A percentile compares a stretch with the other conserved stretches of the same genome.
Evolutionary conservation across 1,140 invertebrate genomes (phyloP).

Genomic region (Drosophila arizonae): DNA sequence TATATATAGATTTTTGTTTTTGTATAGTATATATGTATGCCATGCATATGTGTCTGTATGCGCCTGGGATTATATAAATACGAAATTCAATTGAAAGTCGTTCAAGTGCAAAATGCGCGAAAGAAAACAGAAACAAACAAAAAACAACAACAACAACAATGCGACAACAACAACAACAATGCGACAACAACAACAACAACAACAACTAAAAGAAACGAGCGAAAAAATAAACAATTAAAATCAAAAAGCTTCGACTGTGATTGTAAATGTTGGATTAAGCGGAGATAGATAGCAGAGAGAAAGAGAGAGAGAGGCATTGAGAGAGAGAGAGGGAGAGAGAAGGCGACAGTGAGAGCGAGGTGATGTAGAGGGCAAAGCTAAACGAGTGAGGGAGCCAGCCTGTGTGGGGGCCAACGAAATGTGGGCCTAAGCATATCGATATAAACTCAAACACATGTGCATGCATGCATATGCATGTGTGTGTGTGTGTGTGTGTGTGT

Average conservation of each 20-base stretch:
- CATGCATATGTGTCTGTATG: slow-evolving; percentile 26
- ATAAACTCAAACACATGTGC: slow-evolving; percentile 3
- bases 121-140: slow-evolving; percentile 17
- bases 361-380: background rate
- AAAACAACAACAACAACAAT: background rate
- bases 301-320: background rate
- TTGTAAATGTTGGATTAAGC: slow-evolving; percentile 53
- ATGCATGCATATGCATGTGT: background rate
- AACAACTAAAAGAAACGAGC: slow-evolving; percentile 21
- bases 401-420: background rate
- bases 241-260: slow-evolving; percentile 46
- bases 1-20: background rate
- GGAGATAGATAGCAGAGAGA: slow-evolving; percentile 1
- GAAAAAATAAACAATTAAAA: slow-evolving; percentile 38
- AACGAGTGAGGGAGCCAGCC: background rate
- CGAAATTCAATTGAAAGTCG: slow-evolving; percentile 74
- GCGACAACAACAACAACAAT: slow-evolving; percentile 13
- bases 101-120: slow-evolving; percentile 69
- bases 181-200: background rate
- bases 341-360: background rate
- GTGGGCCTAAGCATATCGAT: slow-evolving; percentile 8
- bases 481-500: background rate
- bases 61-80: slow-evolving; percentile 66
- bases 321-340: background rate
- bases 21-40: background rate